phyloP scores from a whole-genome alignment of 2,797 vertebrate genomes.

The Fundulus diaphanus region DNA sequence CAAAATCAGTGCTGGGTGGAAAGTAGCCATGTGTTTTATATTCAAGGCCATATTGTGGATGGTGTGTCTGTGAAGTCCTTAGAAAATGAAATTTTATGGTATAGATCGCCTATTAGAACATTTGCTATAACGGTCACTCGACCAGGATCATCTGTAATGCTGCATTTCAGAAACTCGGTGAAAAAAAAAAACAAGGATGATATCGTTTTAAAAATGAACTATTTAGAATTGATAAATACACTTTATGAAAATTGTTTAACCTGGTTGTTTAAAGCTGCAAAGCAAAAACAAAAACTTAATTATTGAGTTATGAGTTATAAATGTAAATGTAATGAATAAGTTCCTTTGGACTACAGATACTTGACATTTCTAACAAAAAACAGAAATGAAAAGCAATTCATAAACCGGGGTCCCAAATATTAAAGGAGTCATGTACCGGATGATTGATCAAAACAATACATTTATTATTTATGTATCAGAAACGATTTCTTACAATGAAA shows the following conservation, averaged over 20 bases:
- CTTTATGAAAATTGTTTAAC: no score
- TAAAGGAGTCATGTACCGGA: no score
- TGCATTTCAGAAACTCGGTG: neutral
- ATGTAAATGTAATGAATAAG: neutral
- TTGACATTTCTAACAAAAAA: neutral
- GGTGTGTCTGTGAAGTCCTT: slow-evolving; percentile 41
- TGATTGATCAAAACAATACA: no score
- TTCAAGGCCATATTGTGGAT: slow-evolving; percentile 62
- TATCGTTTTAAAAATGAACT: no score
- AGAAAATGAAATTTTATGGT: slow-evolving; percentile 12
- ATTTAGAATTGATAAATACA: no score
- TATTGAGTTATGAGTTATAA: no score
- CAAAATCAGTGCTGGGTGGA: slow-evolving; percentile 44
- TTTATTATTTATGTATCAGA: neutral
- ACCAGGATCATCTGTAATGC: neutral
- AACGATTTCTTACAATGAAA: neutral
- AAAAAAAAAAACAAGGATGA: no score
- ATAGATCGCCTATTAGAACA: slow-evolving; percentile 15
- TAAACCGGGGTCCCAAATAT: neutral
- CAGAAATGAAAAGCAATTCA: neutral
- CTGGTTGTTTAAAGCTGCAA: no score
- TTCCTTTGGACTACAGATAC: neutral
- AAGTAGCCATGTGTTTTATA: slow-evolving; percentile 53
- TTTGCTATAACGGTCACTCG: slow-evolving; percentile 24
- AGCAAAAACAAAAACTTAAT: no score